Base-by-base conservation (phyloP, 2,888 invertebrate species). In the Hirtodrosophila duncani region DNA sequence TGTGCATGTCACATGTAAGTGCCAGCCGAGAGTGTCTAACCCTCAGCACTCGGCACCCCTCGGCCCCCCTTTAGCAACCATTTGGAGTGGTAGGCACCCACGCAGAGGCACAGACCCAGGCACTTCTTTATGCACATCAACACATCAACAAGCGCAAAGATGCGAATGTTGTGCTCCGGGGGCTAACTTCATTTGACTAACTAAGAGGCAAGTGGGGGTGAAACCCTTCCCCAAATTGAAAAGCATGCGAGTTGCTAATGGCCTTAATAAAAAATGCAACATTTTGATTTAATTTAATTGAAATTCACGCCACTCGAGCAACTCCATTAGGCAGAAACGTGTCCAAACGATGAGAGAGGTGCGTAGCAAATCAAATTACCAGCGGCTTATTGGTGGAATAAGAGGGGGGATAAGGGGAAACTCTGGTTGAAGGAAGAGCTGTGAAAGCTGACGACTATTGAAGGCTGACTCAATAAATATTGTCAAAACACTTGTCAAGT, bases 311-410 rank as follows among this genome's bases (percentile, higher is more conserved):
- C 72, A 82, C 84, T 84, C 84, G 70, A 83, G 72, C 82, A 82
- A 84, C 82, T 84, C 83, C 84, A 84, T 84, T 84, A 84, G 71
- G 83, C 82, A 65, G 72, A 83, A 84, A 84, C 83, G 83, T 84
- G 83, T 83, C 82, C 83, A 67, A 58, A 65, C 42, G 48, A 44
- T 49, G 51, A 55, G 29, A 62, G 36, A n/a, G 49, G 46, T 55
- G 45, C 49, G 39, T 49, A 49, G 46, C 68, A 83, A 81, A 83
- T 83, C 81, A 78, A 81, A 80, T 81, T 83, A 83, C 75, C 61
- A 60, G 36, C 8, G 37, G 56, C 41, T 41, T 20, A 10, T 14
- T 36, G 14, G 26, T 27, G 33, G 23, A 16, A 37, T 13, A 17
- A 20, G 14, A n/a, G 27, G 18, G 11, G 3, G 20, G 7, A 8